phyloP scores from a whole-genome alignment of 2,888 invertebrate genomes.

The Drosophila melanocephala region DNA sequence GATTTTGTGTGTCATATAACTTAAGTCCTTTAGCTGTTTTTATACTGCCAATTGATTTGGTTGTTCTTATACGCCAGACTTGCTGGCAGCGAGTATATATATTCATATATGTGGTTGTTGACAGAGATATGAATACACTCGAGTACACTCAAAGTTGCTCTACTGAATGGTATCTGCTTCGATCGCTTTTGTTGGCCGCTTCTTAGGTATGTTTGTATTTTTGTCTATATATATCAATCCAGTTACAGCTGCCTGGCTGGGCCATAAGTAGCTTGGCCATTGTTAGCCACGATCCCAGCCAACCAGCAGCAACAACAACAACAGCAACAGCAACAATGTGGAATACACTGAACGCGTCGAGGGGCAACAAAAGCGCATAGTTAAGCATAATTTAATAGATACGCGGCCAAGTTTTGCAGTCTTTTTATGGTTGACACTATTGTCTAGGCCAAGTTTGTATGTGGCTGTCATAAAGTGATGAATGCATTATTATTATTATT shows the following conservation, averaged over 20 bases:
- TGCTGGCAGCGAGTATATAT: not conserved
- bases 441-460: constrained; percentile 78
- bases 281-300: constrained; percentile 46
- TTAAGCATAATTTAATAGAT: constrained; percentile 81
- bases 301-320: constrained; percentile 22
- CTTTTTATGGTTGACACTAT: constrained; percentile 78
- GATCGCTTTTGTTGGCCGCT: constrained; percentile 44
- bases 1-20: constrained; percentile 9
- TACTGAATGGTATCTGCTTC: constrained; percentile 26
- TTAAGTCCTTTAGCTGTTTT: constrained; percentile 4
- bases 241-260: constrained; percentile 32
- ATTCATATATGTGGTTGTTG: not conserved
- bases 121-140: constrained; percentile 18
- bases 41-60: constrained; percentile 4
- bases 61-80: not conserved
- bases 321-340: constrained; percentile 27
- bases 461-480: constrained; percentile 77
- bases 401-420: constrained; percentile 61
- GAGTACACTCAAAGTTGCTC: constrained; percentile 11
- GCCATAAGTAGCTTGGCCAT: constrained; percentile 65
- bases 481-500: constrained; percentile 77
- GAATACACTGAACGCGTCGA: constrained; percentile 37
- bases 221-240: constrained; percentile 13
- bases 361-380: constrained; percentile 72
- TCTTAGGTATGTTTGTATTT: not conserved